Percentiles rank a stretch among this genome's conserved stretches.
These are phyloP conservation scores for Chloroceryle inda DNA, from an alignment of 2,797 vertebrate genomes.

Conservation along the genomic window DNA sequence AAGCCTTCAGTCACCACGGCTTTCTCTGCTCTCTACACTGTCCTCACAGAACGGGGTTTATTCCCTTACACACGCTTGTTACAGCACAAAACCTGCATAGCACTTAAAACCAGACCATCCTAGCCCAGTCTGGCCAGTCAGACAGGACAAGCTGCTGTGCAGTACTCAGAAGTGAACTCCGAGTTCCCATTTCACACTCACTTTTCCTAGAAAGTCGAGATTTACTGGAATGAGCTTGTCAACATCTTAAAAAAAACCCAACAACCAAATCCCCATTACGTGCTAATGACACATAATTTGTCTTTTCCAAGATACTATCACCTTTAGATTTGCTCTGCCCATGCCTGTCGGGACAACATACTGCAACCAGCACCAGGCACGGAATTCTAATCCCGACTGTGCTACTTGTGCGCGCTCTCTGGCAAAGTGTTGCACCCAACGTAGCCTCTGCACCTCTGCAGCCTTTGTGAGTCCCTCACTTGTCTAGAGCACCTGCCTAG, in stretches of 20 bases:
- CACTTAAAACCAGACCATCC: not conserved
- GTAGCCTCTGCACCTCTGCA: not conserved
- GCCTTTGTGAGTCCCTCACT: not conserved
- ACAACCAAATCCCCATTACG: not conserved
- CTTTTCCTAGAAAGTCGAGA: not conserved
- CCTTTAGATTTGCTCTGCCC: not conserved
- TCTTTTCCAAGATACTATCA: not conserved
- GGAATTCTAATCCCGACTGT: not conserved
- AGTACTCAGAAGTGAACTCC: not conserved
- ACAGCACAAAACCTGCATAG: not conserved
- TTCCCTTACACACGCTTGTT: not conserved
- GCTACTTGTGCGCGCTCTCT: not conserved
- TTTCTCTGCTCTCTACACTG: not conserved
- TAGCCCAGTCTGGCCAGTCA: not conserved
- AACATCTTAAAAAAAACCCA: not conserved
- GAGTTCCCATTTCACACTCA: not conserved
- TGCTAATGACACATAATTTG: accelerated
- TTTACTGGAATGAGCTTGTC: not conserved
- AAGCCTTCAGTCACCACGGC: not conserved
- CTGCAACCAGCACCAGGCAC: not conserved
- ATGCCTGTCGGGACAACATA: not conserved
- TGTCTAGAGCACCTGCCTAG: not conserved
- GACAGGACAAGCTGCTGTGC: not conserved
- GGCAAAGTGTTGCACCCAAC: not conserved
- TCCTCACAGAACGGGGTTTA: not conserved